Base-by-base conservation (phyloP, 1,140 invertebrate genomes). In the Aethina tumida region DNA sequence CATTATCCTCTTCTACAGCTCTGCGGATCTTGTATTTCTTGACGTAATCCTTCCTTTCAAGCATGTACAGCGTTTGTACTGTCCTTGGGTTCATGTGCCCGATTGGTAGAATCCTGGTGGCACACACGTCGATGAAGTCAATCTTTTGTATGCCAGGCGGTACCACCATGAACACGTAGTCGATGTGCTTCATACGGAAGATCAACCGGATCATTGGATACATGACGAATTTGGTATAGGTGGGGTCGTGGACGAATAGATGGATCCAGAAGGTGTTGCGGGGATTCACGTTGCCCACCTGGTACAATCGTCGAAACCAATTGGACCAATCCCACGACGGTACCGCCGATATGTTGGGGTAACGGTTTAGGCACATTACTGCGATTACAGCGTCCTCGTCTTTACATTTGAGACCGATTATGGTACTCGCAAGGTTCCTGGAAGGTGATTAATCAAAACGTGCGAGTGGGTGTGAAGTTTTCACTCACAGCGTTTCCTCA, bases 1-100 rank as follows among this genome's bases (percentile, higher is more conserved):
- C 79, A 55, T 81, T 78, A 45, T 83, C 81, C 59, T 81, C 77
- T 46, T 81, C 78, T 59, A 75, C 70, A 6, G 68, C 70, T 13
- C 60, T 50, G 20, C 73, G 60, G 29, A 73, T 64, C 39, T 59
- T 69, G 4, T 73, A 55, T 34, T 63, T 62, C 1, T 63, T 56
- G 39, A 60, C 56, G 32, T 65, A 64, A 5, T 63, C 54, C 7
- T 59, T 39, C 7, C 66, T 57, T 9, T 53, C 14, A 12, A 60
- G 61, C 2, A 62, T 39, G 27, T 63, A 67, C 2, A 73, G 20
- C 43, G 35, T 60, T 46, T 33, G 60, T 25, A n/a, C 60, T 50
- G 26, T 54, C 42, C 19, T 60, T 59, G 16, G 61, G 57, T 18
- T 38, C 30, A 37, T 61, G 58, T 39, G 62, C 46, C 41, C 60